Evolutionary conservation across 2,113 vertebrate species (phyloP), one percentile per base, ranked within the genome.

Genomic region (Neofelis nebulosa): DNA sequence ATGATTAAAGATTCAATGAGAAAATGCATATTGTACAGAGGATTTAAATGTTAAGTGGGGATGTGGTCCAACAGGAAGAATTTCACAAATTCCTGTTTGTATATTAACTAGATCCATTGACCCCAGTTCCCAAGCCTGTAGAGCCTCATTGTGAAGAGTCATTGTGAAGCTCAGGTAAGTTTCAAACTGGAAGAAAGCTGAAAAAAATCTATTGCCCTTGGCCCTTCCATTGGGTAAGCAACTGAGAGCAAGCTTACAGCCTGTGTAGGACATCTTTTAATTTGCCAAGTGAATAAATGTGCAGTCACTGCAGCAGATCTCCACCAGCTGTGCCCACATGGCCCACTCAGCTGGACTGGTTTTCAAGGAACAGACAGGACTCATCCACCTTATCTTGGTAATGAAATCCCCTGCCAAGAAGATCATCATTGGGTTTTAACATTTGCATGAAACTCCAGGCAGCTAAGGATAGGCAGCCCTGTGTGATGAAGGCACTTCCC

Each of bases 251-350:
- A 93, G 81, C 92, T 92, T 93, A 80, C 92, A 98, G 73, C 96
- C 97, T 63, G 25, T 16, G 1, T 2, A 4, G 96, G 96, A 96
- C 96, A 89, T 91, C 52, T 27, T 94, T 98, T 97, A 97, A 98
- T 98, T 98, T 98, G 97, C 98, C 98, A 81, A 98, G 95, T 57
- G 97, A 97, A 81, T 97, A 93, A 97, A 87, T 96, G 88, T 93
- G 95, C 93, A n/a, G 12, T 93, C 84, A 10, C 48, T n/a, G 84
- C 50, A 19, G 80, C 95, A 78, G 76, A 52, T 23, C 0, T 93
- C 63, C 6, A 27, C 98, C 98, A 98, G 98, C 98, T 98, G 98
- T 98, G 98, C 97, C 92, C 7, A 96, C 27, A 81, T 73, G 52
- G 91, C 79, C 97, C 52, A 52, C 97, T 92, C 97, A 97, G 97